Evolutionary conservation across 1,140 invertebrate species (phyloP), one percentile per base, ranked within the genome.

Genomic region (Nylanderia fulva): DNA sequence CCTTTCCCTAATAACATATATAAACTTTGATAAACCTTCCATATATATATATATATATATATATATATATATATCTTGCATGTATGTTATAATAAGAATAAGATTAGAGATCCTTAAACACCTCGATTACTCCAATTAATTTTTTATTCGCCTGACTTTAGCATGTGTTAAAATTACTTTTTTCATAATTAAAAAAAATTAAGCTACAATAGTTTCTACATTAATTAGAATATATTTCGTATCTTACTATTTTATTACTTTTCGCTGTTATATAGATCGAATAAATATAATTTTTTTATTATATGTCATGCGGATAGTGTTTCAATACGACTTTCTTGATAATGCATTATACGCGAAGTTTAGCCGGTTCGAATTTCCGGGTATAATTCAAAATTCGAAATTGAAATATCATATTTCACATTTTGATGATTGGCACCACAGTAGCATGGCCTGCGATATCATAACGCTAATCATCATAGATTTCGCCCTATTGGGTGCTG

Each of bases 341-440:
- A 27, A 21, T 42, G 13, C 7, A n/a, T 71, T 48, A 29, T 54
- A 27, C 9, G 52, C 27, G 27, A 82, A 3, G 64, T 71, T 58
- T 33, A 71, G 52, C 24, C 36, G 18, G 66, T 0, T 45, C 58
- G 24, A 60, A 42, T 82, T 80, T 58, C 66, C 29, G 52, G 36
- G 52, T 36, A 69, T 71, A 33, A 80, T 71, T 80, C 7, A 18
- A 58, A n/a, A 52, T n/a, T n/a, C 15, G 27, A 21, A 71, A 58
- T 82, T 58, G 77, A 82, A 82, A 82, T 82, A 82, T 82, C 54
- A 4, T 33, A 36, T 82, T 72, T 72, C 77, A 58, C 36, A 71
- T 71, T 58, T 82, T 56, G 77, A 58, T 58, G 66, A 82, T 82
- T 82, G 66, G 42, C 75, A 68, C 15, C 66, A 24, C 52, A n/a